A percentile compares a stretch with the other conserved stretches of the same genome.
phyloP scores from a whole-genome alignment of 2,113 vertebrate species.

The Phoxinus phoxinus region DNA sequence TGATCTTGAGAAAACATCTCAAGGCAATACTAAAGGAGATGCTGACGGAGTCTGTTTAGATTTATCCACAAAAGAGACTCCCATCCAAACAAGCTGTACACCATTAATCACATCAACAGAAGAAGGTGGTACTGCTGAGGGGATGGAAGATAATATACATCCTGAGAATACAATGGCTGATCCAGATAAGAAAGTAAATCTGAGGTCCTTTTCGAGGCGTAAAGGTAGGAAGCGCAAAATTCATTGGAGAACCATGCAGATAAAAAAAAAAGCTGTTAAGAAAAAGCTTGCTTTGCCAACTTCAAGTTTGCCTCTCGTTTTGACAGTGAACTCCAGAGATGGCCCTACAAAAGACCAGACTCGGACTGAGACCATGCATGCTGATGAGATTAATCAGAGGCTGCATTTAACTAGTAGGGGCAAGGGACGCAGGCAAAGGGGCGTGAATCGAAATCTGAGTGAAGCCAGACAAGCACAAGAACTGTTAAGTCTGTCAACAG shows the following conservation, averaged over 20 bases:
- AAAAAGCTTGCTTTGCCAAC: conserved; percentile 26
- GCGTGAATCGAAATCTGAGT: conserved; percentile 16
- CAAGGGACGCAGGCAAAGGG: conserved; percentile 42
- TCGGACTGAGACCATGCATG: background rate
- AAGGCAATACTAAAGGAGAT: conserved; percentile 11
- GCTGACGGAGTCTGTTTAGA: conserved; percentile 30
- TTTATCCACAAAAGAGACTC: background rate
- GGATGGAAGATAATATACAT: background rate
- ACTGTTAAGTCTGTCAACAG: conserved; percentile 23
- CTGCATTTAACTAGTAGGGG: conserved; percentile 12
- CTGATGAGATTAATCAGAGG: background rate
- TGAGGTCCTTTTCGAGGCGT: background rate
- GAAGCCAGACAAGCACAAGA: background rate
- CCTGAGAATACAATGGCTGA: background rate
- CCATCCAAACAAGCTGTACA: conserved; percentile 25
- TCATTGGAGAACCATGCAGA: conserved; percentile 3
- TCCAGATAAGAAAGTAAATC: conserved; percentile 7
- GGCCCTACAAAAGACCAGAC: conserved; percentile 43
- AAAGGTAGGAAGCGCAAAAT: conserved; percentile 24
- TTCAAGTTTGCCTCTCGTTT: conserved; percentile 32
- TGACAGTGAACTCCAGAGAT: conserved; percentile 40
- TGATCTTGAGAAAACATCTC: conserved; percentile 62
- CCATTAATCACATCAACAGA: conserved; percentile 29
- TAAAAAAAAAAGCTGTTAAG: background rate
- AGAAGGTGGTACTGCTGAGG: background rate